phyloP scores from a whole-genome alignment of 2,113 vertebrate genomes.

The Deroptyus accipitrinus region DNA sequence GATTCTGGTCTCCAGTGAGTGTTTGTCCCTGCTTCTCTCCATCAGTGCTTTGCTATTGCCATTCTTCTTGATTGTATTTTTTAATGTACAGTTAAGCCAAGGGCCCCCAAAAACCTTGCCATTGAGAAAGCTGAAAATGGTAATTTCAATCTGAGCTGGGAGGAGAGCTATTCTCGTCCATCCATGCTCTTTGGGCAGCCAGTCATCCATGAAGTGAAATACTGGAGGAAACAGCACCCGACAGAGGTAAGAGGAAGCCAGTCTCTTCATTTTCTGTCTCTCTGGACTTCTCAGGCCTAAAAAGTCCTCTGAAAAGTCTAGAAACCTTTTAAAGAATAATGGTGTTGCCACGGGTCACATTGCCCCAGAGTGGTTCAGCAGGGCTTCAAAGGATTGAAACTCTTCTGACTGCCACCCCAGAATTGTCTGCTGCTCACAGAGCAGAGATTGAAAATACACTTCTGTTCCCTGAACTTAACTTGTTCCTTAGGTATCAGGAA shows the following conservation, averaged over 20 bases:
- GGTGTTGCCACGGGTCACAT: background rate
- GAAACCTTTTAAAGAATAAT: background rate
- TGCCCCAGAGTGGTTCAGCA: background rate
- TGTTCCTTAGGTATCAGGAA: background rate
- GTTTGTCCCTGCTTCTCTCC: background rate
- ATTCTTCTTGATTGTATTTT: background rate
- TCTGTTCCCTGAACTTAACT: background rate
- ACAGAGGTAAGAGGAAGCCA: constrained; percentile 45
- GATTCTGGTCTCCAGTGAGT: background rate
- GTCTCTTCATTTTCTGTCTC: background rate
- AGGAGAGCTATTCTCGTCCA: background rate
- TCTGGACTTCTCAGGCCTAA: background rate
- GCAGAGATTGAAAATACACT: background rate
- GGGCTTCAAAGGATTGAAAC: background rate
- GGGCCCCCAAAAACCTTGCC: constrained; percentile 54
- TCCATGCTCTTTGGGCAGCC: background rate
- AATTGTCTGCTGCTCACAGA: background rate
- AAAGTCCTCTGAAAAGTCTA: background rate
- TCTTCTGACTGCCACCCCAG: background rate
- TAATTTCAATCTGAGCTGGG: constrained; percentile 68
- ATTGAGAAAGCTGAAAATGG: background rate
- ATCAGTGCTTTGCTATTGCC: background rate
- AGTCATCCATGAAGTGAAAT: constrained; percentile 58
- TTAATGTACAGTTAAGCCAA: constrained; percentile 69
- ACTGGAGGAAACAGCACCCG: constrained; percentile 42